These are phyloP conservation scores for Echiichthys vipera DNA, from an alignment of 2,797 vertebrate species.

Conservation along the genomic window DNA sequence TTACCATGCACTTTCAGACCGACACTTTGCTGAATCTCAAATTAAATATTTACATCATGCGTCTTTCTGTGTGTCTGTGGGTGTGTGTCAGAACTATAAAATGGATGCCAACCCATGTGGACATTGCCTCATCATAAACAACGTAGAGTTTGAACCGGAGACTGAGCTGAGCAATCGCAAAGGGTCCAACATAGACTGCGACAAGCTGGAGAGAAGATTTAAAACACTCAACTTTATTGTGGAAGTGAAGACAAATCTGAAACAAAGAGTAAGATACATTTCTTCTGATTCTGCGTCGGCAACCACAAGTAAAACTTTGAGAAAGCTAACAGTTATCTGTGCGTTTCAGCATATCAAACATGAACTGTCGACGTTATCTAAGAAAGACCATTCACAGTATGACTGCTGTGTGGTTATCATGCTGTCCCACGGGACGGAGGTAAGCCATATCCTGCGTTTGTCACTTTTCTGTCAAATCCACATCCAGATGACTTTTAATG, in stretches of 20 bases:
- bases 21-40: not conserved
- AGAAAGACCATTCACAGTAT: constrained; percentile 83
- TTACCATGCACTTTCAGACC: not conserved
- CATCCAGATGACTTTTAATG: not conserved
- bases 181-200: constrained; percentile 89
- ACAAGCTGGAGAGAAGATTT: constrained; percentile 89
- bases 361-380: constrained; percentile 82
- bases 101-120: constrained; percentile 89
- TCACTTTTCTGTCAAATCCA: not conserved
- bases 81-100: constrained; percentile 84
- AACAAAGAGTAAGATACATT: constrained; percentile 79
- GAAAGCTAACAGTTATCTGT: constrained; percentile 14
- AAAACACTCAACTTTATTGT: constrained; percentile 84
- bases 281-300: not conserved
- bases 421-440: constrained; percentile 95
- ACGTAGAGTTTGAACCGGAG: constrained; percentile 84
- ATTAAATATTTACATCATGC: not conserved
- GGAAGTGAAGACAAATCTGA: constrained; percentile 85
- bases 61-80: not conserved
- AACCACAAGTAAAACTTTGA: not conserved
- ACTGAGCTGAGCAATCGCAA: constrained; percentile 75
- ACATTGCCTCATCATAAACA: constrained; percentile 95
- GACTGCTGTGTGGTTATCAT: constrained; percentile 94
- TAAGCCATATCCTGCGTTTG: constrained; percentile 53
- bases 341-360: constrained; percentile 85